Evolutionary conservation across 2,797 vertebrate species (phyloP).

Genomic region (Cuculus canorus): DNA sequence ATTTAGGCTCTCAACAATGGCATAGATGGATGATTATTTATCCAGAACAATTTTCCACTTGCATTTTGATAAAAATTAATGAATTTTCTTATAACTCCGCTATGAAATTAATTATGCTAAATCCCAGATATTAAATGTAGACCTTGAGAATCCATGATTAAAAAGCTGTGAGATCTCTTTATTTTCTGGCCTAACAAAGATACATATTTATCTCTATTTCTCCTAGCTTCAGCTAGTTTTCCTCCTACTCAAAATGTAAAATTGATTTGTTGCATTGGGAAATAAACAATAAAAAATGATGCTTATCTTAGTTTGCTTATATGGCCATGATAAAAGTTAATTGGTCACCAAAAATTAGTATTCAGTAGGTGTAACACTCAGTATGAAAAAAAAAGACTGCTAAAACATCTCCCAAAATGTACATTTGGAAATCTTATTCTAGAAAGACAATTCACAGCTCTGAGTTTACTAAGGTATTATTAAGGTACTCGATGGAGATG

Average conservation of each 20-base stretch:
- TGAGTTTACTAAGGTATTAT: not conserved
- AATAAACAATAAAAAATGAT: conserved; percentile 15
- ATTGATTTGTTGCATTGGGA: not conserved
- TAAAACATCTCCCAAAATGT: not conserved
- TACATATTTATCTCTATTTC: not conserved
- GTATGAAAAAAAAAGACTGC: not conserved
- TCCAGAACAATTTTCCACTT: not conserved
- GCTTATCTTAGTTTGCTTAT: not conserved
- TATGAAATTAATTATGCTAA: conserved; percentile 11
- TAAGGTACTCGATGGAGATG: not conserved
- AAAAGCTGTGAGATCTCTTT: conserved; percentile 2
- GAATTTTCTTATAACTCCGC: not conserved
- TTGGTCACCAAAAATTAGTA: not conserved
- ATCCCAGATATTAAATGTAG: not conserved
- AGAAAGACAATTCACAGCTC: not conserved
- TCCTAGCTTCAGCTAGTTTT: conserved; percentile 1
- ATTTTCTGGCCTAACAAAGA: not conserved
- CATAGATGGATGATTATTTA: not conserved
- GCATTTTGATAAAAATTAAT: not conserved
- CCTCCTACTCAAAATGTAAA: conserved; percentile 35
- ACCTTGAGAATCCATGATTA: not conserved
- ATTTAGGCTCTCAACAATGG: not conserved
- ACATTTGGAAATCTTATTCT: not conserved
- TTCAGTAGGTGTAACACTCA: not conserved
- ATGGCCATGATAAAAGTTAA: conserved; percentile 7